Conservation (phyloP, 2,797 vertebrate species). For the Pipistrellus pygmaeus region DNA sequence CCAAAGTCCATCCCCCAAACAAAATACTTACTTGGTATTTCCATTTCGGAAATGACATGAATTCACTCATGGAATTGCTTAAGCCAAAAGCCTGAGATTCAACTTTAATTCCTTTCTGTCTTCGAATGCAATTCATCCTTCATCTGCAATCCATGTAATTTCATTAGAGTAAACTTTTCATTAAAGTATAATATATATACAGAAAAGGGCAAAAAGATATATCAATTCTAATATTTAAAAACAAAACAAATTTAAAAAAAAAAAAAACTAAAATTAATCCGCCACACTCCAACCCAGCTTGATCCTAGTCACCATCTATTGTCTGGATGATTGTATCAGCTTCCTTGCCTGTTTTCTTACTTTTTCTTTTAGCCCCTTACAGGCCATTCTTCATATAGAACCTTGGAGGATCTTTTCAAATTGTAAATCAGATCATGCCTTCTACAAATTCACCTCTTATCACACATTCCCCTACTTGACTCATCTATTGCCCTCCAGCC, state of each 20-base stretch:
- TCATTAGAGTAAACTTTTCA: constrained; percentile 23
- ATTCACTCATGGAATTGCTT: background rate
- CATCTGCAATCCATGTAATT: background rate
- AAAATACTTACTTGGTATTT: constrained; percentile 19
- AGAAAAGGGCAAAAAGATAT: background rate
- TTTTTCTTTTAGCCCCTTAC: background rate
- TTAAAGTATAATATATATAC: background rate
- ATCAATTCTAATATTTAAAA: background rate
- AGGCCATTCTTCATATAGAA: background rate
- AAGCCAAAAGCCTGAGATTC: background rate
- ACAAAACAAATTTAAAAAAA: background rate
- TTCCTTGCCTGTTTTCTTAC: background rate
- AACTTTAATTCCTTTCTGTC: background rate
- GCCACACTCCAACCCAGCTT: background rate
- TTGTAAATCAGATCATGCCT: background rate
- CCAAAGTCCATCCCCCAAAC: background rate
- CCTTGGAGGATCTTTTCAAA: background rate
- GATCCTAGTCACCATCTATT: background rate
- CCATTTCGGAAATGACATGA: constrained; percentile 26
- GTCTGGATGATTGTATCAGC: background rate
- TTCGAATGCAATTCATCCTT: background rate
- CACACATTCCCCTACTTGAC: background rate
- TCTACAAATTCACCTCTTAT: background rate
- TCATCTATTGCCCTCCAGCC: background rate
- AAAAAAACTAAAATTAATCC: background rate